These are phyloP conservation scores for Clarias fuscus DNA, from an alignment of 2,797 vertebrate genomes.

Conservation along the genomic window DNA sequence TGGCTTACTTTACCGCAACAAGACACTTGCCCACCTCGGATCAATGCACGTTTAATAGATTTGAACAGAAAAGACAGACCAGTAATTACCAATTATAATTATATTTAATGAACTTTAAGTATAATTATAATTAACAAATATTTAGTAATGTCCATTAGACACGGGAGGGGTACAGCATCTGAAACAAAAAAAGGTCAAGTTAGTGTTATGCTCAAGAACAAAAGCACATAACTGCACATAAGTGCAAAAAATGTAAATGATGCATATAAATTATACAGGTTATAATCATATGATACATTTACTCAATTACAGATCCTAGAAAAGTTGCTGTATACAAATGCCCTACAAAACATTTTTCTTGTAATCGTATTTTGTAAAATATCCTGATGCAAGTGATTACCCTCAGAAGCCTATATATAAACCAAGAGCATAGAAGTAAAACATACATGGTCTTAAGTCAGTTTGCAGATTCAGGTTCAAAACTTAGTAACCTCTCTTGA, in stretches of 20 bases:
- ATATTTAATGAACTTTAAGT: conserved; percentile 3
- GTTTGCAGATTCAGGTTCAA: neutral
- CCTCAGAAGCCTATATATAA: neutral
- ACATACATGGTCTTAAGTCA: neutral
- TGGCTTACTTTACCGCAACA: too few relatives aligned
- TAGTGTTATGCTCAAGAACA: neutral
- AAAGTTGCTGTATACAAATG: neutral
- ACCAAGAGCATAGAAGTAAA: neutral
- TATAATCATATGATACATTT: neutral
- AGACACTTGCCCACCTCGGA: neutral
- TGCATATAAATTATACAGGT: neutral
- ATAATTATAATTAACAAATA: conserved; percentile 8
- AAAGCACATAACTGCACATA: neutral
- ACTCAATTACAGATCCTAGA: too few relatives aligned
- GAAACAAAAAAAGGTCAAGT: conserved; percentile 53
- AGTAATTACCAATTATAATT: conserved; percentile 15
- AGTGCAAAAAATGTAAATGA: neutral
- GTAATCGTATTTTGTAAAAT: neutral
- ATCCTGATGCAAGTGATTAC: neutral
- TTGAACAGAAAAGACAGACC: neutral
- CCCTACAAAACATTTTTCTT: neutral
- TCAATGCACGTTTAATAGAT: neutral
- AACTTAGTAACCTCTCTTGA: too few relatives aligned
- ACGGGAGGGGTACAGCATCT: conserved; percentile 84
- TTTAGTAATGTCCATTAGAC: conserved; percentile 63